phyloP scores from a whole-genome alignment of 1,140 invertebrate genomes.

The Hyphantria cunea region DNA sequence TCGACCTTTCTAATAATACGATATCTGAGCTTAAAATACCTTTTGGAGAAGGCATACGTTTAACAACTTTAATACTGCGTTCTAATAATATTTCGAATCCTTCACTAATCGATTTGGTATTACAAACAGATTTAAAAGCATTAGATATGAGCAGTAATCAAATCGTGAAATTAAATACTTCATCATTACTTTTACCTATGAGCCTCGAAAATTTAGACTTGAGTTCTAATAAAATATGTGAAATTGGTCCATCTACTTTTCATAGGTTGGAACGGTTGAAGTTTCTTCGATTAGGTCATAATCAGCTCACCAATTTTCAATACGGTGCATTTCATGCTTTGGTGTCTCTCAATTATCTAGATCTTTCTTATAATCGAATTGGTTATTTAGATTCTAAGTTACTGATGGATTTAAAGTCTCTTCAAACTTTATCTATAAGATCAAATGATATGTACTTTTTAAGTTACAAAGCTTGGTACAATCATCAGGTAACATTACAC shows the following conservation, averaged over 20 bases:
- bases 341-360: conserved; percentile 48
- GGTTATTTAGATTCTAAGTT: conserved; percentile 57
- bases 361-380: conserved; percentile 64
- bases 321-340: conserved; percentile 62
- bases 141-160: conserved; percentile 60
- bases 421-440: conserved; percentile 52
- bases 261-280: conserved; percentile 44
- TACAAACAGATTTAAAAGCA: conserved; percentile 46
- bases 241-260: conserved; percentile 58
- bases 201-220: conserved; percentile 56
- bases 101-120: conserved; percentile 47
- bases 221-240: conserved; percentile 54
- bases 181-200: conserved; percentile 53
- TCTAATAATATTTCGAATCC: conserved; percentile 60
- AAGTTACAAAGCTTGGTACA: conserved; percentile 56
- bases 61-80: conserved; percentile 50
- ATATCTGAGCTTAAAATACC: conserved; percentile 52
- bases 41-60: conserved; percentile 48
- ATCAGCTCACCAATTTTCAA: conserved; percentile 49
- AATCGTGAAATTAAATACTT: conserved; percentile 51
- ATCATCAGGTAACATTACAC: conserved; percentile 50
- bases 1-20: conserved; percentile 66
- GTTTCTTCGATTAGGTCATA: conserved; percentile 56
- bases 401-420: conserved; percentile 56
- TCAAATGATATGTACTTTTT: conserved; percentile 53